Evolutionary conservation across 2,888 invertebrate genomes (phyloP).

Genomic region (Strigamia transsilvanica): DNA sequence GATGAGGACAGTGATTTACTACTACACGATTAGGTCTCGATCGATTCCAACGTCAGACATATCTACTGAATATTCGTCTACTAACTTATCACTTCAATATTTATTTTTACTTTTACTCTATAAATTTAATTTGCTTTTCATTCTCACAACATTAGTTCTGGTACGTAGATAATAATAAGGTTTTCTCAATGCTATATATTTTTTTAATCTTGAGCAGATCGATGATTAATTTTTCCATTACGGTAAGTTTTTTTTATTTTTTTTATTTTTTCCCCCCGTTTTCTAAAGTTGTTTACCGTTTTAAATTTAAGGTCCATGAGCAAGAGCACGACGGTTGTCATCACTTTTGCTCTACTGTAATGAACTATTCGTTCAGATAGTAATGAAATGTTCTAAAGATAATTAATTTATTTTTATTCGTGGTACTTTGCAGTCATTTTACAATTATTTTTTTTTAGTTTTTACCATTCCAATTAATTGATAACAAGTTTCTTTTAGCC

Average conservation of each 20-base stretch:
- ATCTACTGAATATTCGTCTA: constrained; percentile 23
- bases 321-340: not conserved
- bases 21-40: constrained; percentile 46
- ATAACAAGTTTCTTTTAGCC: constrained; percentile 30
- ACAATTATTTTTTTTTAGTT: not conserved
- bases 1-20: constrained; percentile 44
- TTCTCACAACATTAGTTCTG: too few relatives aligned
- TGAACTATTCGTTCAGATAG: not conserved
- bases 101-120: not conserved
- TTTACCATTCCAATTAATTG: constrained; percentile 1
- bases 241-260: not conserved
- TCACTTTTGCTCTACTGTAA: not conserved
- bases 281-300: not conserved
- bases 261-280: not conserved
- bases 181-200: not conserved
- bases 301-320: not conserved
- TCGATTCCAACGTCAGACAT: constrained; percentile 37
- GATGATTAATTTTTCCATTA: not conserved
- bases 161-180: too few relatives aligned
- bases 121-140: not conserved
- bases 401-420: not conserved
- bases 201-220: not conserved
- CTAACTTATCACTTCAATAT: not conserved
- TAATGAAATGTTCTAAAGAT: not conserved
- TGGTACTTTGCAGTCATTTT: not conserved